A percentile compares a stretch with the other conserved stretches of the same genome.
Conservation (phyloP, 2,113 vertebrate species). For the Holacanthus passer region DNA sequence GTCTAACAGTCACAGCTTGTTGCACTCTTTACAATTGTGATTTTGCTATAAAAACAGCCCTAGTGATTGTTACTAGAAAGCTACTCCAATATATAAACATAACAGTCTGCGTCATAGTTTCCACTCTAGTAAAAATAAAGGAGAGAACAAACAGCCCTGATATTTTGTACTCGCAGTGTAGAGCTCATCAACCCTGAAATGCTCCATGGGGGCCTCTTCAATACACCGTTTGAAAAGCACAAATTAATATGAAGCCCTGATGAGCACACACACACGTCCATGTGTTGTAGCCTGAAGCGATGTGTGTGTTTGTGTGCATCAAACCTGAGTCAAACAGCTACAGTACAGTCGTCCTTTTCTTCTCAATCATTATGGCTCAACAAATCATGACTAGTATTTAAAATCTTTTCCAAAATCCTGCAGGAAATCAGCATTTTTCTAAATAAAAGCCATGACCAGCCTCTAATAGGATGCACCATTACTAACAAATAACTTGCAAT, state of each 20-base stretch:
- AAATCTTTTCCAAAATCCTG: not conserved
- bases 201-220: not conserved
- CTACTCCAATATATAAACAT: not conserved
- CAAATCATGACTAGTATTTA: not conserved
- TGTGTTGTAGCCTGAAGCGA: slow-evolving; percentile 1
- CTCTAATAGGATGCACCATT: not conserved
- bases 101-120: not conserved
- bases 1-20: too few species aligned
- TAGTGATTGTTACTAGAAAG: not conserved
- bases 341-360: slow-evolving; percentile 22
- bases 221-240: slow-evolving; percentile 24
- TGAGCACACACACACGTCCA: not conserved
- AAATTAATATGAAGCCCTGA: slow-evolving; percentile 11
- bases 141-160: slow-evolving; percentile 17
- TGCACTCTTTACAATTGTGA: not conserved
- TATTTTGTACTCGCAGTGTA: not conserved
- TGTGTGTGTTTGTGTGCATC: slow-evolving; percentile 13
- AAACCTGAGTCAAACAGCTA: slow-evolving; percentile 64
- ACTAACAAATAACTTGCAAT: not conserved
- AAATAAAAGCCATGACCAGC: slow-evolving; percentile 1
- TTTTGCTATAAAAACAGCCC: not conserved
- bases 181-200: not conserved
- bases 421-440: not conserved
- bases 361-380: too few species aligned
- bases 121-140: not conserved